Evolutionary conservation across 2,888 invertebrate genomes (phyloP), one percentile per base, ranked within the genome.

Genomic region (Flabesymbios commensalis): DNA sequence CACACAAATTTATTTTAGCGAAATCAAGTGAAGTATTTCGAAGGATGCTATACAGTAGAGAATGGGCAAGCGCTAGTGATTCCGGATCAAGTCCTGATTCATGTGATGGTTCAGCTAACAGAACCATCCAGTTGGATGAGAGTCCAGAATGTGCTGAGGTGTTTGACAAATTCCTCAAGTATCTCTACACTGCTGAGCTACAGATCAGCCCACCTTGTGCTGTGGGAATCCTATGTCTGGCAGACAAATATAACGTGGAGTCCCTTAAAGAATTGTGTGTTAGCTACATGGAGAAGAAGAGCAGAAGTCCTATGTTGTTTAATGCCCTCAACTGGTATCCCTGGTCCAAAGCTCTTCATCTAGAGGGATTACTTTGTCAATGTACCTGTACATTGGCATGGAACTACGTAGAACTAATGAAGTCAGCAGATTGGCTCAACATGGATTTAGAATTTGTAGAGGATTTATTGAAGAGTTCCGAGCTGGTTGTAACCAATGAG

Each of bases 321-420:
- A 82, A 79, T 57, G 80, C 81, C n/a, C 66, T 81, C 42, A 70
- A 69, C 56, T 81, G 82, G 82, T 81, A 82, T 65, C 73, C 80
- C 3, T 80, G 81, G 80, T 78, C 82, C 1, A 83, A 82, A 61
- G 78, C 78, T n/a, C 70, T 83, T 7, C 69, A 77, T 58, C 67
- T 82, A 58, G 69, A 69, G 0, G 72, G 72, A 14, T 72, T 83
- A 41, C 71, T 76, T 1, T 70, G 72, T 45, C 76, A 77, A 28
- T 82, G 83, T 65, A 74, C 76, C 14, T 74, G 77, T 56, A 82
- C 82, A 14, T 79, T 83, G 17, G 76, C 80, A 3, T 83, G 82
- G 82, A 82, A 83, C 68, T 73, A 75, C 32, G 74, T 77, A 33
- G 68, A 72, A 14, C 70, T 82, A 17, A 67, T 82, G n/a, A 65